These are phyloP conservation scores for Schizotus pectinicornis DNA, from an alignment of 2,888 invertebrate species.

Conservation along the genomic window DNA sequence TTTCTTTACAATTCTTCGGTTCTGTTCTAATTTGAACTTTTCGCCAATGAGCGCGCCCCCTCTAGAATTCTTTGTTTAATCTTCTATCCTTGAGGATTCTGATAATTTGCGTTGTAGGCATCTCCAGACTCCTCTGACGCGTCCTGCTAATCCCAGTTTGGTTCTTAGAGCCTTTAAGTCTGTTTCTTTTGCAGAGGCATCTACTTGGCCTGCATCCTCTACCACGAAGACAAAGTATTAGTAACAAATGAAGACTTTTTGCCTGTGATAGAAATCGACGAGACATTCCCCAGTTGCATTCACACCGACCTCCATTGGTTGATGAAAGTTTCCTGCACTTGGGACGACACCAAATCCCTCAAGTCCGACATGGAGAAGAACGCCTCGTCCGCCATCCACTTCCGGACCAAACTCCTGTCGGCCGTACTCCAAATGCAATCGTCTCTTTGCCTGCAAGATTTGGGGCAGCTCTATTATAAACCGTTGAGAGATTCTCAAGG, in stretches of 20 bases:
- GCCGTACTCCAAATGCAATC: conserved; percentile 93
- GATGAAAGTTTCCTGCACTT: conserved; percentile 90
- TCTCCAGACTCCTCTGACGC: no score
- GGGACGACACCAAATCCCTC: conserved; percentile 94
- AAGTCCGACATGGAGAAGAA: conserved; percentile 95
- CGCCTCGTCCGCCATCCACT: conserved; percentile 88
- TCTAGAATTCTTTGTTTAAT: no score
- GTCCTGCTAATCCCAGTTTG: no score
- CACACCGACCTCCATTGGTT: conserved; percentile 97
- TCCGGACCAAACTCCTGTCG: conserved; percentile 88
- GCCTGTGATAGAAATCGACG: conserved; percentile 96
- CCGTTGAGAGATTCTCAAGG: conserved; percentile 89
- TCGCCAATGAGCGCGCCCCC: no score
- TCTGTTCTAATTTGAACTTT: no score
- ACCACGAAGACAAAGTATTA: conserved; percentile 93
- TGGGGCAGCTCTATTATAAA: conserved; percentile 93
- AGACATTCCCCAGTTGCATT: conserved; percentile 90
- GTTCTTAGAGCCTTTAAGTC: background rate
- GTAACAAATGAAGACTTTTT: conserved; percentile 97
- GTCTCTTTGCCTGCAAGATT: conserved; percentile 87
- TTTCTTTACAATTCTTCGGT: no score
- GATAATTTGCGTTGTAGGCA: no score
- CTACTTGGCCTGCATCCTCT: conserved; percentile 90
- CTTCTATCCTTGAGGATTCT: no score
- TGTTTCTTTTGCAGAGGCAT: conserved; percentile 75